These are phyloP conservation scores for Drosophila greeni DNA, from an alignment of 2,888 invertebrate genomes.

Conservation along the genomic window DNA sequence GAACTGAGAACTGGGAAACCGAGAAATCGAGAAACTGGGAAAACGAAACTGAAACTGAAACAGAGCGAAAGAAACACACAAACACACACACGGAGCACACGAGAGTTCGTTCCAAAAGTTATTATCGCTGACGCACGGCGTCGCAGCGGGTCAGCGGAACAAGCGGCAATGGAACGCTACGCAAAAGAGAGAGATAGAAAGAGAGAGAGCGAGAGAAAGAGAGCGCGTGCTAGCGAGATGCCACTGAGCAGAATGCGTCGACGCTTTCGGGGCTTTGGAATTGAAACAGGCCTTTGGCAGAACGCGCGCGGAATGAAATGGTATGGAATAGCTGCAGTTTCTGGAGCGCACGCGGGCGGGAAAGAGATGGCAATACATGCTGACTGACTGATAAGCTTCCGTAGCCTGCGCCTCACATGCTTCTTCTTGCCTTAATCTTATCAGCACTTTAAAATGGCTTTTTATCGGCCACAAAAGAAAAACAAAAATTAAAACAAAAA, in stretches of 20 bases:
- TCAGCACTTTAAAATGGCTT: constrained; percentile 22
- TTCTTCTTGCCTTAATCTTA: constrained; percentile 22
- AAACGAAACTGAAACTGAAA: constrained; percentile 50
- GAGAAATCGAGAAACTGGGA: constrained; percentile 19
- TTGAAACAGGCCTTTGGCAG: constrained; percentile 2
- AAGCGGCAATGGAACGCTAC: constrained; percentile 20
- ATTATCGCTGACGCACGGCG: constrained; percentile 47
- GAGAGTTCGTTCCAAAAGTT: constrained; percentile 62
- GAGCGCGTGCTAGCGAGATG: not conserved
- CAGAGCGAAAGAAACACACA: constrained; percentile 16
- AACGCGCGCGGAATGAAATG: not conserved
- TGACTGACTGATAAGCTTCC: constrained; percentile 18
- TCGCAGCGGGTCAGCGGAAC: constrained; percentile 26
- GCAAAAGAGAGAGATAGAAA: constrained; percentile 6
- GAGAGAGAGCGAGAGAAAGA: not conserved
- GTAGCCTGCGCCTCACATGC: constrained; percentile 5
- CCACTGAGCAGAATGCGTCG: constrained; percentile 23
- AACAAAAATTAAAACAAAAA: constrained; percentile 5
- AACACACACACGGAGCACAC: constrained; percentile 25
- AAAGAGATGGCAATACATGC: constrained; percentile 5
- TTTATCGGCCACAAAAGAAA: constrained; percentile 22
- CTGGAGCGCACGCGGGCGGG: not conserved
- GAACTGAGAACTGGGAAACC: constrained; percentile 61
- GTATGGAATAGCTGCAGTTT: constrained; percentile 17
- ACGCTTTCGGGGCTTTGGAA: constrained; percentile 16